Base-by-base conservation (phyloP, 2,113 vertebrate genomes). In the Cyanistes caeruleus region DNA sequence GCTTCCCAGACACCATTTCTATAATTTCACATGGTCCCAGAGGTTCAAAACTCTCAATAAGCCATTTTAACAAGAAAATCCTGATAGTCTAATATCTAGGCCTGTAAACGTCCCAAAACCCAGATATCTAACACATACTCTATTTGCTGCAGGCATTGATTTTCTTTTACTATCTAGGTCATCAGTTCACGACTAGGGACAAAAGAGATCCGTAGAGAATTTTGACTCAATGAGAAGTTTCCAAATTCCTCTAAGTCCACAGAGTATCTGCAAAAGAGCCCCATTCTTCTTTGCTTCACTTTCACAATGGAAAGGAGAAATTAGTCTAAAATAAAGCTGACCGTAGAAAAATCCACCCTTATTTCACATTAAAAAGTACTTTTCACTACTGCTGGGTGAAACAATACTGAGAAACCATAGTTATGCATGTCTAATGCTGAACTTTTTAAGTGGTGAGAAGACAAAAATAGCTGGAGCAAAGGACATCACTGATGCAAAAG, bases 131-230 rank as follows among this genome's bases (percentile, higher is more conserved):
- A 90, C 76, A 74, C 44, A 89, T 53, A 92, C 31, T 69, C 41
- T 88, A 44, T 75, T 90, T 97, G 89, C 87, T 93, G 62, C 59
- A 93, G 84, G 89, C 89, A 92, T 87, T 96, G 96, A 82, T 96
- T 97, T 97, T 91, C 84, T 79, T 92, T 92, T 79, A 77, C 59
- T 91, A 95, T 92, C 96, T 94, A 90, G 91, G 93, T 93, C 93
- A 96, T 96, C 96, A 93, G 95, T 95, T 96, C 96, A 96, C 7
- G 46, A 87, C 49, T 74, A 93, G 85, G 80, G 88, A 96, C 90
- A 92, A 96, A 96, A 87, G 52, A 96, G 93, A 96, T 82, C 83
- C 1, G 0, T 31, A 60, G 76, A 94, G 85, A 89, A 72, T 75
- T 95, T 68, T 60, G 56, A 90, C 35, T 94, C 56, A 76, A 9